These are phyloP conservation scores for Eublepharis macularius DNA, from an alignment of 2,113 vertebrate species.

Conservation along the genomic window DNA sequence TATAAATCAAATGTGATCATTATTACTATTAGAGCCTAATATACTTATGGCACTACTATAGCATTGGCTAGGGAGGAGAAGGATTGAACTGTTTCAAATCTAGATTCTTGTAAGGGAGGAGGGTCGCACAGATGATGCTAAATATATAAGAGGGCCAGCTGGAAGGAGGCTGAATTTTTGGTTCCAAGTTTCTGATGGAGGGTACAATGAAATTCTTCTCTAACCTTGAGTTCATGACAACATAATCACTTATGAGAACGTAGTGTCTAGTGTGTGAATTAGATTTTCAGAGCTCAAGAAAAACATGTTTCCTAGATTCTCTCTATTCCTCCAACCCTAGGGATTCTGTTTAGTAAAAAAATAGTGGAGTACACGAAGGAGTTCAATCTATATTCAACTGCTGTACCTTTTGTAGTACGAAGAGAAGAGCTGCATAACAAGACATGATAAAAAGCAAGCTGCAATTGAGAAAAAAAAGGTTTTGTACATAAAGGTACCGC, in stretches of 20 bases:
- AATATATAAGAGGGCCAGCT: background rate
- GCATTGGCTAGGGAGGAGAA: background rate
- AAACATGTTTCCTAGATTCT: background rate
- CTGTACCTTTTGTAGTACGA: background rate
- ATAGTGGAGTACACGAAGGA: background rate
- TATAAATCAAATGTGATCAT: too few species aligned
- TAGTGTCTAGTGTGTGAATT: background rate
- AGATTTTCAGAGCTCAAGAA: background rate
- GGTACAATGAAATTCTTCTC: background rate
- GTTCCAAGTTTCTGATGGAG: background rate
- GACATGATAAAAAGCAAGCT: background rate
- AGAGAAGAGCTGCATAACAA: background rate
- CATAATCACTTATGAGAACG: conserved; percentile 6
- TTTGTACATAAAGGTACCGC: background rate
- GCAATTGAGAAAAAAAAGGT: background rate
- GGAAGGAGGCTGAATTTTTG: background rate
- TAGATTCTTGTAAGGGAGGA: background rate
- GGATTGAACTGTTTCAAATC: background rate
- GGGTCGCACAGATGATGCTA: background rate
- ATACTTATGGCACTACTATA: background rate
- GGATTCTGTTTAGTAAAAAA: background rate
- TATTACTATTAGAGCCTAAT: too few species aligned
- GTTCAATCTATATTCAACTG: background rate
- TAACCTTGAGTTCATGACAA: background rate
- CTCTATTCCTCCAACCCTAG: background rate